Conservation (phyloP, 2,797 vertebrate genomes). For the Xenentodon cancila region DNA sequence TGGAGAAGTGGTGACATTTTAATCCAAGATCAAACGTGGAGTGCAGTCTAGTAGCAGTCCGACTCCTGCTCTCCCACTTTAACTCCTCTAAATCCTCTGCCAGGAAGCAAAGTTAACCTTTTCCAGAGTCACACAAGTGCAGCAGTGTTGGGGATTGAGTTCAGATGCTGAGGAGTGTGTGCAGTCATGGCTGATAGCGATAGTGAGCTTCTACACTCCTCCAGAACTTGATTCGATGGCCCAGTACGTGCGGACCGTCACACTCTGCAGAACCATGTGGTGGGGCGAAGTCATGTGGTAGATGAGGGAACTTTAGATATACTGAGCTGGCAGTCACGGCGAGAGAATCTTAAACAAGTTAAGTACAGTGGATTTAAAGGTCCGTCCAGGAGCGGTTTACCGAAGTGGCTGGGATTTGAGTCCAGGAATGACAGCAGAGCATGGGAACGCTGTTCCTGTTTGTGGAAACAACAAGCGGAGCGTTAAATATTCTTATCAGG, state of each 20-base stretch:
- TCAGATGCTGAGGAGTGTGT: constrained; percentile 10
- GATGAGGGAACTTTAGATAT: constrained; percentile 40
- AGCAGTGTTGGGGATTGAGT: constrained; percentile 24
- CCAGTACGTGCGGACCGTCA: constrained; percentile 10
- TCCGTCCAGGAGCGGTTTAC: constrained; percentile 20
- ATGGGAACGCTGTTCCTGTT: not conserved
- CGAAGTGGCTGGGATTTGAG: constrained; percentile 14
- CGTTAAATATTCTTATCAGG: constrained; percentile 1
- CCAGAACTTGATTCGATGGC: constrained; percentile 22
- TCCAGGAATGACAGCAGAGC: constrained; percentile 11
- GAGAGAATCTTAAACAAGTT: constrained; percentile 21
- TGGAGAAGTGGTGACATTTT: not conserved
- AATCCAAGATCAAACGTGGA: not conserved
- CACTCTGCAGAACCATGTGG: constrained; percentile 17
- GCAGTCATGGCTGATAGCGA: constrained; percentile 32
- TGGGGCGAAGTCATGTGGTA: constrained; percentile 8
- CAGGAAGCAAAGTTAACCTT: constrained; percentile 11
- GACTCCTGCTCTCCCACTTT: constrained; percentile 1
- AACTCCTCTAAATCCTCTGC: constrained; percentile 24
- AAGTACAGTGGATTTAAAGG: constrained; percentile 23
- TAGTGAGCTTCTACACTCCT: constrained; percentile 8
- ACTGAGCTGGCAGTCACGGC: constrained; percentile 26
- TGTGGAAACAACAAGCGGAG: not conserved
- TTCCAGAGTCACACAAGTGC: constrained; percentile 9
- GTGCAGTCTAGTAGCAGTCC: not conserved